Percentiles rank a stretch among this genome's conserved stretches.
These are phyloP conservation scores for Luffia ferchaultella DNA, from an alignment of 2,888 invertebrate genomes.

Conservation along the genomic window DNA sequence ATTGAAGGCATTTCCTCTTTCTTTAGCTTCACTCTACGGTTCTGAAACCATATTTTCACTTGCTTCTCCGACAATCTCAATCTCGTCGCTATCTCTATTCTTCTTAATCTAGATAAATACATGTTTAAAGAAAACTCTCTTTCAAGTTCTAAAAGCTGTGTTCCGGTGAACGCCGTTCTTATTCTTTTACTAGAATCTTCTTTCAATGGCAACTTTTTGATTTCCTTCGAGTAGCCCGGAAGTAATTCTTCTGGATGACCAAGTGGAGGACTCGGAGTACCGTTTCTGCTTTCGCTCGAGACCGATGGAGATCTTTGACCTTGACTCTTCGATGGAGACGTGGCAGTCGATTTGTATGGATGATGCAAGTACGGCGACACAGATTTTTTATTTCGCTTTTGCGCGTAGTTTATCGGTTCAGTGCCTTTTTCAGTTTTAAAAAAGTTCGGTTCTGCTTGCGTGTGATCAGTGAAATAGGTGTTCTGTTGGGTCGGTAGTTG, in stretches of 20 bases:
- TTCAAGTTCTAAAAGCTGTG: slow-evolving; percentile 86
- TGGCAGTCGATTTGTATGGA: slow-evolving; percentile 42
- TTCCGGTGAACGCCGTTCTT: slow-evolving; percentile 92
- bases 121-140: slow-evolving; percentile 89
- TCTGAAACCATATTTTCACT: slow-evolving; percentile 96
- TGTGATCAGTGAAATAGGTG: slow-evolving; percentile 22
- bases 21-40: slow-evolving; percentile 91
- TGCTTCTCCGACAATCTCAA: slow-evolving; percentile 91
- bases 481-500: slow-evolving; percentile 47
- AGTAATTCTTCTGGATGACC: slow-evolving; percentile 51
- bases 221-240: slow-evolving; percentile 47
- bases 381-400: slow-evolving; percentile 40
- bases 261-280: slow-evolving; percentile 62
- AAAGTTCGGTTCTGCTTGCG: slow-evolving; percentile 28
- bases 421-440: slow-evolving; percentile 37
- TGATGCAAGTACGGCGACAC: slow-evolving; percentile 50
- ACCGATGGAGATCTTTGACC: slow-evolving; percentile 46
- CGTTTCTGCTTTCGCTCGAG: slow-evolving; percentile 59
- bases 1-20: slow-evolving; percentile 77
- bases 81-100: slow-evolving; percentile 93
- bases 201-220: slow-evolving; percentile 54
- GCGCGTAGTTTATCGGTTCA: slow-evolving; percentile 39
- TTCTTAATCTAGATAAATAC: slow-evolving; percentile 86
- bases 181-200: slow-evolving; percentile 85
- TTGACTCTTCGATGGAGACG: slow-evolving; percentile 47